Evolutionary conservation across 2,888 invertebrate genomes (phyloP).

Genomic region (Carcina quercana): DNA sequence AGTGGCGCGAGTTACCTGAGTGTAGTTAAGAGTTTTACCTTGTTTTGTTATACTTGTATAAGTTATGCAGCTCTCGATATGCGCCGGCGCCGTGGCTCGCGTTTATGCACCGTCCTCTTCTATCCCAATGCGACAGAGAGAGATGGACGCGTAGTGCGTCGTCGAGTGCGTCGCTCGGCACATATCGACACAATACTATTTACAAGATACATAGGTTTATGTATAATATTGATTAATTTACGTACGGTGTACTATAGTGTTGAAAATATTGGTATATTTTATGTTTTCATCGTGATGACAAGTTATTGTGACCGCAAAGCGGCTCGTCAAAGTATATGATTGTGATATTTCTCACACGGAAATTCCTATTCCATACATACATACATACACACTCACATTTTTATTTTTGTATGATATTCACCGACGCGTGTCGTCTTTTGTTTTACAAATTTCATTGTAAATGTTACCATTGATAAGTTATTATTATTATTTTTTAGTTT

Average conservation of each 20-base stretch:
- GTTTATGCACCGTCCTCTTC: neutral
- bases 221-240: conserved; percentile 53
- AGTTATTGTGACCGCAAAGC: conserved; percentile 42
- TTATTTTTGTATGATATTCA: conserved; percentile 64
- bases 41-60: conserved; percentile 42
- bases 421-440: conserved; percentile 44
- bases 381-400: no score
- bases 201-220: conserved; percentile 44
- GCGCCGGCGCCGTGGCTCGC: conserved; percentile 21
- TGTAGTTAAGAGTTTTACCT: conserved; percentile 40
- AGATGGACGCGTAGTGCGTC: conserved; percentile 12
- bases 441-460: conserved; percentile 61
- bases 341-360: conserved; percentile 67
- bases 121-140: conserved; percentile 16
- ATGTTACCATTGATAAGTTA: conserved; percentile 72
- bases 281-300: conserved; percentile 37
- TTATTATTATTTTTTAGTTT: conserved; percentile 56
- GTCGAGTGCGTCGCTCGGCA: conserved; percentile 7
- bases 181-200: conserved; percentile 49
- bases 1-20: conserved; percentile 52
- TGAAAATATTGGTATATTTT: conserved; percentile 38
- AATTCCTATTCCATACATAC: conserved; percentile 68
- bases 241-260: conserved; percentile 45
- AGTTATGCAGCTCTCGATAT: conserved; percentile 44
- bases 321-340: conserved; percentile 30